Evolutionary conservation across 2,888 invertebrate species (phyloP), one percentile per base, ranked within the genome.

Genomic region (Drosophila mettleri): DNA sequence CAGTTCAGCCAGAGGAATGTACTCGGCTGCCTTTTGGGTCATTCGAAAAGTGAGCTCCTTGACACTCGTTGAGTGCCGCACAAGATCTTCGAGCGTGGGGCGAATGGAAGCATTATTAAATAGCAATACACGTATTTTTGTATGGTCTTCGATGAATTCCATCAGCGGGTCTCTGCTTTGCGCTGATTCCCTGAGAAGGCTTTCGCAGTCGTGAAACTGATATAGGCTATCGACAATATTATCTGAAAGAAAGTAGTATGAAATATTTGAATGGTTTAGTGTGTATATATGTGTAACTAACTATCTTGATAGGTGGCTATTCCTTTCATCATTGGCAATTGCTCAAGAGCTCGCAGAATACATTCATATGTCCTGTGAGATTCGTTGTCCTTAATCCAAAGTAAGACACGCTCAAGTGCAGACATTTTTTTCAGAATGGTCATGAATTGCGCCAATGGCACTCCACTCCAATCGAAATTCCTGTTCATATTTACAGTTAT

Each of bases 351-450:
- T 14, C 22, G 57, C n/a, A 69, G 4, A 12, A 69, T 22, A 0
- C 27, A 9, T 16, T 52, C 52, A 29, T 53, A 53, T 0, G 22
- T 36, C 2, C 29, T 33, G 14, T 48, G 43, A 1, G 64, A 18
- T 29, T 69, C 69, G 14, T 27, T 31, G 10, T 69, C 69, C 24
- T 34, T 70, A n/a, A 70, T 53, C 70, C 69, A 70, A 3, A 69
- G 14, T 34, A 48, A 43, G 6, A 39, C 52, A 3, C 38, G 57
- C 9, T 69, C 70, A 10, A 69, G 33, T 10, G n/a, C 16, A 22
- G 12, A 14, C 69, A 69, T 69, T 14, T 2, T 53, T 10, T 12
- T 22, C n/a, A 69, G 48, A 12, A 22, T n/a, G 2, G 38, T 9
- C 0, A 29, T n/a, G 3, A 58, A 9, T 38, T 22, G 18, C 10